Evolutionary conservation across 2,113 vertebrate species (phyloP).

Genomic region (Platysternon megacephalum): DNA sequence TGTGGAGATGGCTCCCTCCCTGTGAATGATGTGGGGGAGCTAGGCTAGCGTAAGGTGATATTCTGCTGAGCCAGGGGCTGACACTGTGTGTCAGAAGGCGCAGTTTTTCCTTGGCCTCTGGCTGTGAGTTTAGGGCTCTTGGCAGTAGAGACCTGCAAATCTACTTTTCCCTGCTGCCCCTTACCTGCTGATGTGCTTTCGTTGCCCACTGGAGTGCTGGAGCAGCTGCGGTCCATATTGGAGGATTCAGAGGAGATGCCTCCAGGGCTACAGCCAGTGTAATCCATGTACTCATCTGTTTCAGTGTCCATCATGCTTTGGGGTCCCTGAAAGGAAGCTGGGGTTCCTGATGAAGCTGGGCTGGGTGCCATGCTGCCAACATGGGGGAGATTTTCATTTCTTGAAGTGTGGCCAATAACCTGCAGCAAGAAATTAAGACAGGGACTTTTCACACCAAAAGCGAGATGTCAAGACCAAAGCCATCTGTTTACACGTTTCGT

Average conservation of each 20-base stretch:
- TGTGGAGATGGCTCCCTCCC: not conserved
- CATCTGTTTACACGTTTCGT: slow-evolving; percentile 22
- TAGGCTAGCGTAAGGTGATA: not conserved
- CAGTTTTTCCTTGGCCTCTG: not conserved
- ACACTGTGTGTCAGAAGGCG: not conserved
- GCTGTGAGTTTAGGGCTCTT: not conserved
- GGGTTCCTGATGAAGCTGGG: slow-evolving; percentile 75
- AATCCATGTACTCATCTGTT: slow-evolving; percentile 95
- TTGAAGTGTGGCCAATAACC: slow-evolving; percentile 79
- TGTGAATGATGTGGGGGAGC: not conserved
- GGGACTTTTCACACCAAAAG: slow-evolving; percentile 43
- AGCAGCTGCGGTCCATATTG: slow-evolving; percentile 96
- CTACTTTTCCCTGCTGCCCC: not conserved
- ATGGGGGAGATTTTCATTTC: slow-evolving; percentile 79
- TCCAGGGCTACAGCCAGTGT: slow-evolving; percentile 91
- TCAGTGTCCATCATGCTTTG: slow-evolving; percentile 86
- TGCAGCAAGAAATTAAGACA: slow-evolving; percentile 38
- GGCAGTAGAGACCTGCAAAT: not conserved
- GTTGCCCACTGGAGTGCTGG: slow-evolving; percentile 96
- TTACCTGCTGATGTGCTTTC: slow-evolving; percentile 95
- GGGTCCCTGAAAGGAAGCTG: slow-evolving; percentile 81
- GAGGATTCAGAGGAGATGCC: slow-evolving; percentile 96
- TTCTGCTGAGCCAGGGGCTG: not conserved
- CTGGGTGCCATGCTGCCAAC: slow-evolving; percentile 77
- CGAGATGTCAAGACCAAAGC: slow-evolving; percentile 30